Evolutionary conservation across 2,113 vertebrate species (phyloP), one percentile per base, ranked within the genome.

Genomic region (Manacus vitellinus): DNA sequence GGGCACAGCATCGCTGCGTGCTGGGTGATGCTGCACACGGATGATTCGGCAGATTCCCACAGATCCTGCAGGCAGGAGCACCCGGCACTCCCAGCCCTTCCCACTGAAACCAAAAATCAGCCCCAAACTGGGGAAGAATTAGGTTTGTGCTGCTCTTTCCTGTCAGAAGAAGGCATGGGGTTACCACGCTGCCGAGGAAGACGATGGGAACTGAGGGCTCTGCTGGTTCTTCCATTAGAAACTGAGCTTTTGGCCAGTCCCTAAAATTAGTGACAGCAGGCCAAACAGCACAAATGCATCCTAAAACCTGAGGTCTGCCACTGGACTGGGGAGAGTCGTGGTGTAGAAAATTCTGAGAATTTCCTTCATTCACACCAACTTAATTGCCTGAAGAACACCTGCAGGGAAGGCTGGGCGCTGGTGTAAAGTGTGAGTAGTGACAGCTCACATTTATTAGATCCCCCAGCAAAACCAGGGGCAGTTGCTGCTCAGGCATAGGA

Each of bases 131-230:
- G 16, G 18, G 10, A 52, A 27, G 35, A 37, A 2, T 9, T 12
- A 56, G 37, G 1, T 24, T 25, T 11, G 19, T 12, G n/a, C 0
- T 4, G 6, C n/a, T 84, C 3, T 3, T 13, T 4, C 0, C 47
- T 8, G 9, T 2, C 49, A 13, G 6, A 33, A 21, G n/a, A 17
- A 14, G 21, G 14, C 33, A 15, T 2, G 0, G 21, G 1, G 68
- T 2, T 3, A 9, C 2, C 70, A 1, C 1, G 0, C 2, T 0
- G 3, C 74, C 3, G 1, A 16, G 58, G 37, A 21, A 31, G 61
- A 0, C 1, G 39, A 4, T 5, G 35, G 66, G 66, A 25, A 0
- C 0, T 1, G 28, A 9, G 10, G 47, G 49, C 35, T 83, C 20
- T 27, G 82, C 51, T 28, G 30, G 1, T 4, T 31, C 46, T 54